Evolutionary conservation across 2,113 vertebrate species (phyloP).

Genomic region (Hippocampus mohnikei): DNA sequence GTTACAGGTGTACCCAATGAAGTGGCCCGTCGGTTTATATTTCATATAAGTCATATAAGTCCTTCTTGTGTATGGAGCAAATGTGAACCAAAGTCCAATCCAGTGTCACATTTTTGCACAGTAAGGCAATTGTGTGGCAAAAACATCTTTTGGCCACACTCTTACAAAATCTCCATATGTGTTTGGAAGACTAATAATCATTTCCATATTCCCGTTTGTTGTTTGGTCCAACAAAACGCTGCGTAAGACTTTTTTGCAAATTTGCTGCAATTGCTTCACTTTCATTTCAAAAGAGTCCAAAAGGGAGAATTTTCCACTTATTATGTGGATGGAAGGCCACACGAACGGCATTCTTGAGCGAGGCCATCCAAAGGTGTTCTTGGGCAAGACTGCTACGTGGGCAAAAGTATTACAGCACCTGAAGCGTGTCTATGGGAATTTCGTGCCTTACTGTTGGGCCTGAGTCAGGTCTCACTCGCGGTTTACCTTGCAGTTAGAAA

Average conservation of each 20-base stretch:
- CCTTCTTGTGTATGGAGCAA: not conserved
- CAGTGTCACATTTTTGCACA: slow-evolving; percentile 38
- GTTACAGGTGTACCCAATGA: not conserved
- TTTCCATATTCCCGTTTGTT: slow-evolving; percentile 44
- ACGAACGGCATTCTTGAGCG: not conserved
- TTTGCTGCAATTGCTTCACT: slow-evolving; percentile 10
- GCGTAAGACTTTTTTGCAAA: slow-evolving; percentile 21
- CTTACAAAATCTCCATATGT: slow-evolving; percentile 56
- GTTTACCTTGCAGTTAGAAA: no score
- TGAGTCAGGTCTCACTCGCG: no score
- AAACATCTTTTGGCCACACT: slow-evolving; percentile 43
- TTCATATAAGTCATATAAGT: not conserved
- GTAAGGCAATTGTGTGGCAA: slow-evolving; percentile 37
- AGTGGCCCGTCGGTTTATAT: not conserved
- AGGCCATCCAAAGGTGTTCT: not conserved
- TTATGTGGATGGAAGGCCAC: not conserved
- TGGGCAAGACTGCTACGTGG: not conserved
- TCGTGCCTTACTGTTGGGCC: no score
- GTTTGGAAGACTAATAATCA: slow-evolving; percentile 55
- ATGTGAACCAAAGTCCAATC: slow-evolving; percentile 9
- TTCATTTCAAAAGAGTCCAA: slow-evolving; percentile 16
- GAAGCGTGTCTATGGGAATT: not conserved
- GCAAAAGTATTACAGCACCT: not conserved
- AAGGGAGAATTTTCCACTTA: slow-evolving; percentile 2
- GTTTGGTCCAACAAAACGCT: slow-evolving; percentile 29